Evolutionary conservation across 2,113 vertebrate genomes (phyloP).

Genomic region (Mesocricetus auratus): DNA sequence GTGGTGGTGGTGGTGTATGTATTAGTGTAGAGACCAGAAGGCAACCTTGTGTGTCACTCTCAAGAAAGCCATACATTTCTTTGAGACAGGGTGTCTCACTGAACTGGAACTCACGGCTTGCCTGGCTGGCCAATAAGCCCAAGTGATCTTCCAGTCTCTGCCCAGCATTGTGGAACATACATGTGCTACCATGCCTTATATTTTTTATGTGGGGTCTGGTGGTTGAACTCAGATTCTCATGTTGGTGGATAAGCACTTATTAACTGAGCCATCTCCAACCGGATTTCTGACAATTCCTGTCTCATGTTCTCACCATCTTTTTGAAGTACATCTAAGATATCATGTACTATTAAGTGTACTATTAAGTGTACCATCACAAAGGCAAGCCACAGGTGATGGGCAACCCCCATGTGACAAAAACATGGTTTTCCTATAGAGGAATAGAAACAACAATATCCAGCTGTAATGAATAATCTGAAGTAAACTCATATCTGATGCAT

Average conservation of each 20-base stretch:
- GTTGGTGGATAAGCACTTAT: neutral
- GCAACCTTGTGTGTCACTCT: neutral
- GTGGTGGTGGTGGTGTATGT: too few relatives aligned
- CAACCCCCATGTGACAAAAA: neutral
- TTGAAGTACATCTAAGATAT: neutral
- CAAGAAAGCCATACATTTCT: neutral
- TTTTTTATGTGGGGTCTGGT: neutral
- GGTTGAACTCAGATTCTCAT: neutral
- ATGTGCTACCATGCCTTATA: neutral
- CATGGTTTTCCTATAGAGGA: neutral
- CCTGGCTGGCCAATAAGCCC: neutral
- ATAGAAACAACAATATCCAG: neutral
- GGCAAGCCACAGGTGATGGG: neutral
- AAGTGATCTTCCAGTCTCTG: neutral
- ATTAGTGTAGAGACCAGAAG: neutral
- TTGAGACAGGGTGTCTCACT: neutral
- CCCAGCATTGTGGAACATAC: neutral
- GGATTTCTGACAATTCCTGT: neutral
- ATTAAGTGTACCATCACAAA: neutral
- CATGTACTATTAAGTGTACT: too few relatives aligned
- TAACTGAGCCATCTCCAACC: neutral
- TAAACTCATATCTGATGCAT: neutral
- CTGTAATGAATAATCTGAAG: neutral
- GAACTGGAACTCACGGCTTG: neutral
- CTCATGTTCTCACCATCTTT: neutral